Conservation (phyloP, 2,888 invertebrate species). For the Eumerus sabulonum region DNA sequence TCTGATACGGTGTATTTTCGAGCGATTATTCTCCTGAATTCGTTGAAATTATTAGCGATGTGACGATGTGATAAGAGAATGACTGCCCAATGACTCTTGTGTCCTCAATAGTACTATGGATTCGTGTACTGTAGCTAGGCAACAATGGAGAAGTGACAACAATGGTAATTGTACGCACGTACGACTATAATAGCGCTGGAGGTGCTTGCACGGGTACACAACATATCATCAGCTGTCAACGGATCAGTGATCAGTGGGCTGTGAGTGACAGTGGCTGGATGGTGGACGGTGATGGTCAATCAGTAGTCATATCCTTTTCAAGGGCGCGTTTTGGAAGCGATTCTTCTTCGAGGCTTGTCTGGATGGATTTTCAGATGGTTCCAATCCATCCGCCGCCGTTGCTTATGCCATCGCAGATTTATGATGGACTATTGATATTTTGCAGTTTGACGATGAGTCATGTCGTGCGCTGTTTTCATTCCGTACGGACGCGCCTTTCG, state of each 20-base stretch:
- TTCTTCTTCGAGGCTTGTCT: constrained; percentile 20
- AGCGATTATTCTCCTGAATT: constrained; percentile 68
- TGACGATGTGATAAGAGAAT: constrained; percentile 62
- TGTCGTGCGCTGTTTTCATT: too few species aligned
- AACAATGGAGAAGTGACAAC: constrained; percentile 43
- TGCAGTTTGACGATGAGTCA: too few species aligned
- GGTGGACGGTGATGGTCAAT: constrained; percentile 47
- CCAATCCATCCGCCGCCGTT: constrained; percentile 23
- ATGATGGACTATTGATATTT: constrained; percentile 16
- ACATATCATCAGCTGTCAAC: constrained; percentile 67
- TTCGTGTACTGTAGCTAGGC: constrained; percentile 10
- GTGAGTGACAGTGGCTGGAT: not conserved
- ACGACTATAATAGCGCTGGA: constrained; percentile 56
- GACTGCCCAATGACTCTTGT: constrained; percentile 46
- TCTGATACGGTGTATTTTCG: constrained; percentile 62
- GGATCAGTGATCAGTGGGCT: constrained; percentile 6
- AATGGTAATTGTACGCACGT: constrained; percentile 61
- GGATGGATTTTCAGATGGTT: constrained; percentile 19
- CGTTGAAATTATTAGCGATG: constrained; percentile 69
- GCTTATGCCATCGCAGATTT: constrained; percentile 22
- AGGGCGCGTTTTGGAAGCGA: constrained; percentile 46
- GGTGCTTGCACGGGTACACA: constrained; percentile 59
- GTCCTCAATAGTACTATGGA: constrained; percentile 40
- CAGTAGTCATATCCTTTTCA: constrained; percentile 67
- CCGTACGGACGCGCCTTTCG: not conserved